Evolutionary conservation across 2,888 invertebrate species (phyloP).

Genomic region (Timandra comae): DNA sequence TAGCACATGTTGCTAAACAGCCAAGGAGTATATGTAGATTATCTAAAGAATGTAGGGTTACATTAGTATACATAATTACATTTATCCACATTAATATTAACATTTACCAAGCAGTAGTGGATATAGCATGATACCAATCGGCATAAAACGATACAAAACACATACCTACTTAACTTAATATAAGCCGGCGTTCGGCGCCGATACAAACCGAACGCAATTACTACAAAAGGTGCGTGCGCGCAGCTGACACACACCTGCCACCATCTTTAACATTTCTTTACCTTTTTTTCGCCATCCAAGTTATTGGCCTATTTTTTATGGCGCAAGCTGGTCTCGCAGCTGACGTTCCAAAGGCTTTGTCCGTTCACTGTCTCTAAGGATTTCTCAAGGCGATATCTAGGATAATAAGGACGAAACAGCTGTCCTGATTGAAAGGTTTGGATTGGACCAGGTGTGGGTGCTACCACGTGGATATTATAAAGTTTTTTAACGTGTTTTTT

Average conservation of each 20-base stretch:
- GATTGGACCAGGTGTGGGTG: slow-evolving; percentile 54
- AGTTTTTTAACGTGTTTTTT: slow-evolving; percentile 28
- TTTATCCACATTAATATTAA: too few relatives aligned
- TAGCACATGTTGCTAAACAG: too few relatives aligned
- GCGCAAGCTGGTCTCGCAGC: slow-evolving; percentile 71
- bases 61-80: too few relatives aligned
- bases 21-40: too few relatives aligned
- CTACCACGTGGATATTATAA: slow-evolving; percentile 42
- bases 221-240: slow-evolving; percentile 66
- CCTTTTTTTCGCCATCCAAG: slow-evolving; percentile 67
- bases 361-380: slow-evolving; percentile 21
- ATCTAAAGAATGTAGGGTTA: too few relatives aligned
- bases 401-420: slow-evolving; percentile 49
- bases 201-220: slow-evolving; percentile 53
- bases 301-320: slow-evolving; percentile 76
- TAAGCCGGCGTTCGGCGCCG: slow-evolving; percentile 45
- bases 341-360: slow-evolving; percentile 38
- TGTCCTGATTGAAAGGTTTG: slow-evolving; percentile 49
- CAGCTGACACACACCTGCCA: slow-evolving; percentile 73
- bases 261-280: slow-evolving; percentile 70
- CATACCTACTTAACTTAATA: slow-evolving; percentile 36
- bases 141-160: slow-evolving; percentile 38
- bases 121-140: slow-evolving; percentile 21
- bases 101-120: too few relatives aligned
- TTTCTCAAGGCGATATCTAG: slow-evolving; percentile 49